phyloP scores from a whole-genome alignment of 2,888 invertebrate genomes.

The Athrips mouffetella region DNA sequence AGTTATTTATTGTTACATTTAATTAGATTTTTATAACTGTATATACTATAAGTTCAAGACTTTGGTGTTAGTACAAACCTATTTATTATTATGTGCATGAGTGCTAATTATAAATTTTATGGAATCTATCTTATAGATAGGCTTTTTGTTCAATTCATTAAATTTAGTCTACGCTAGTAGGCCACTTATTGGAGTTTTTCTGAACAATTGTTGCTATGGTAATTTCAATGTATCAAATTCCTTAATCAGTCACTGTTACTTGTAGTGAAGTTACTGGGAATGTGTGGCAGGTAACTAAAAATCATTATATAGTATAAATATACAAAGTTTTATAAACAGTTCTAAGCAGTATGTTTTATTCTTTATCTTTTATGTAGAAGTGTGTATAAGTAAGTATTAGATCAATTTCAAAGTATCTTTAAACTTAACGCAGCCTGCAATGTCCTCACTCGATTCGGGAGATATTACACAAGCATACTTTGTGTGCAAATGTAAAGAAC shows the following conservation, averaged over 20 bases:
- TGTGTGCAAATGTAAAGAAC: no score
- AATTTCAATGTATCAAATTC: slow-evolving; percentile 57
- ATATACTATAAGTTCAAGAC: slow-evolving; percentile 52
- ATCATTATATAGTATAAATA: no score
- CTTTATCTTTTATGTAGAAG: no score
- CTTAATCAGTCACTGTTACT: slow-evolving; percentile 34
- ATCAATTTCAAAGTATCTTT: no score
- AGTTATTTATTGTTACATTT: slow-evolving; percentile 43
- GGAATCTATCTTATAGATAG: slow-evolving; percentile 68
- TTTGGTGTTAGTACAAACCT: slow-evolving; percentile 65
- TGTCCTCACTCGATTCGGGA: no score
- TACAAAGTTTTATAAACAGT: no score
- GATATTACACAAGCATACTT: no score
- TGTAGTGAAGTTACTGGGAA: not conserved
- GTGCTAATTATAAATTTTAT: slow-evolving; percentile 27
- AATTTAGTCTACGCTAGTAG: slow-evolving; percentile 35
- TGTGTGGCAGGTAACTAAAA: not conserved
- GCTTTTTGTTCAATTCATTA: slow-evolving; percentile 33
- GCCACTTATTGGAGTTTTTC: slow-evolving; percentile 46
- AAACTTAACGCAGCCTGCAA: no score
- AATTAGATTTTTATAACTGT: slow-evolving; percentile 54
- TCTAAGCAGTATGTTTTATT: no score
- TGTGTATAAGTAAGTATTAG: no score
- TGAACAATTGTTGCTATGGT: slow-evolving; percentile 67
- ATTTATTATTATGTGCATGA: slow-evolving; percentile 56